A percentile compares a stretch with the other conserved stretches of the same genome.
These are phyloP conservation scores for Acipenser ruthenus DNA, from an alignment of 2,797 vertebrate genomes.

Conservation along the genomic window DNA sequence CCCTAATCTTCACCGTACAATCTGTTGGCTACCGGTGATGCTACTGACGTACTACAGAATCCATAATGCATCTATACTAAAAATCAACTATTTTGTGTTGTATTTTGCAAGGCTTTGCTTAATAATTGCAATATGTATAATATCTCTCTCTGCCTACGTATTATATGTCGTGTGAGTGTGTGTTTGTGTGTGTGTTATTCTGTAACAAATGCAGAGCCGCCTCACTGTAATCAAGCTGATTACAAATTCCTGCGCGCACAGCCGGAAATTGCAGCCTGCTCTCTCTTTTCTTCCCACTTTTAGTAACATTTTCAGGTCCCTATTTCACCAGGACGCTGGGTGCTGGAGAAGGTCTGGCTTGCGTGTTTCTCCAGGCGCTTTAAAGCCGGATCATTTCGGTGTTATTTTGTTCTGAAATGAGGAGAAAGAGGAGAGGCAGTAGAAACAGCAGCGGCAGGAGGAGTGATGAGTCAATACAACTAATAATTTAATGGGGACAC, in stretches of 20 bases:
- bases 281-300: constrained; percentile 38
- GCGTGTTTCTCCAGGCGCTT: constrained; percentile 42
- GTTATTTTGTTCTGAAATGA: constrained; percentile 70
- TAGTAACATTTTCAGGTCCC: constrained; percentile 40
- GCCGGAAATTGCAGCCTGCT: constrained; percentile 72
- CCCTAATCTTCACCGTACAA: too few species aligned
- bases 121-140: background rate
- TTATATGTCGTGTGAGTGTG: constrained; percentile 14
- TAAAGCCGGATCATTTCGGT: constrained; percentile 47
- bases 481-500: constrained; percentile 95
- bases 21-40: too few species aligned
- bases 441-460: constrained; percentile 67
- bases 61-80: too few species aligned
- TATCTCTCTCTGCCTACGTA: background rate
- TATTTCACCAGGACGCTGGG: constrained; percentile 57
- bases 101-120: background rate
- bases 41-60: too few species aligned
- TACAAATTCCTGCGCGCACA: constrained; percentile 86
- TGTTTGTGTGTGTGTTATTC: constrained; percentile 17
- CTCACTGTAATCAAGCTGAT: constrained; percentile 88
- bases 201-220: constrained; percentile 80
- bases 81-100: too few species aligned
- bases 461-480: constrained; percentile 94
- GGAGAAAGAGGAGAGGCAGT: constrained; percentile 68
- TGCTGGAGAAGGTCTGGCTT: constrained; percentile 45